These are phyloP conservation scores for Thereva unica DNA, from an alignment of 2,888 invertebrate genomes.

Conservation along the genomic window DNA sequence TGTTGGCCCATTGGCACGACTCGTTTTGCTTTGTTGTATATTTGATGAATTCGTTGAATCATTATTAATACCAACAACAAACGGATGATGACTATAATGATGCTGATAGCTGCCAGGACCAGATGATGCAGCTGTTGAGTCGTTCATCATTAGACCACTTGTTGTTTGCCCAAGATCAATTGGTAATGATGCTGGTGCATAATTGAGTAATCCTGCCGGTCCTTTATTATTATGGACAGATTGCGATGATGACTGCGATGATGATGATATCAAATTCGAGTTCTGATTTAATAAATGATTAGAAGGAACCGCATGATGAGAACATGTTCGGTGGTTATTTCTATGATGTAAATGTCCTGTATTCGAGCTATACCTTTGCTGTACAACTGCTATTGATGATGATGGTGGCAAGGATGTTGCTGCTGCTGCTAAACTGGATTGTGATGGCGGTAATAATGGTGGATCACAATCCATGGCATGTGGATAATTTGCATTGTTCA, in stretches of 20 bases:
- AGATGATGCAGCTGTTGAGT: conserved; percentile 52
- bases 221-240: conserved; percentile 39
- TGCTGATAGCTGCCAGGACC: conserved; percentile 43
- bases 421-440: conserved; percentile 37
- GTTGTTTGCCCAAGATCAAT: conserved; percentile 54
- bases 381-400: conserved; percentile 44
- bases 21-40: conserved; percentile 26
- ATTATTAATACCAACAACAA: conserved; percentile 35
- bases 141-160: conserved; percentile 56
- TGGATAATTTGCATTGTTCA: conserved; percentile 53
- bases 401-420: conserved; percentile 47
- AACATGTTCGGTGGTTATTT: conserved; percentile 25
- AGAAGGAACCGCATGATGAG: conserved; percentile 22
- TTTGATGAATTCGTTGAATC: conserved; percentile 32
- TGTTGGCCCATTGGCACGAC: conserved; percentile 43
- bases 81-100: conserved; percentile 41
- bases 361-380: conserved; percentile 55
- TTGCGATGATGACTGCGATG: conserved; percentile 41
- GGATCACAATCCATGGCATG: conserved; percentile 81
- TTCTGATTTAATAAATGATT: conserved; percentile 32
- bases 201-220: conserved; percentile 48
- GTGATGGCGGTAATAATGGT: conserved; percentile 59
- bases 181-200: conserved; percentile 56
- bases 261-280: conserved; percentile 40
- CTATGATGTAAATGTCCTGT: conserved; percentile 23